A percentile compares a stretch with the other conserved stretches of the same genome.
Evolutionary conservation across 2,888 invertebrate genomes (phyloP).

Genomic region (Bruchidius siliquastri): DNA sequence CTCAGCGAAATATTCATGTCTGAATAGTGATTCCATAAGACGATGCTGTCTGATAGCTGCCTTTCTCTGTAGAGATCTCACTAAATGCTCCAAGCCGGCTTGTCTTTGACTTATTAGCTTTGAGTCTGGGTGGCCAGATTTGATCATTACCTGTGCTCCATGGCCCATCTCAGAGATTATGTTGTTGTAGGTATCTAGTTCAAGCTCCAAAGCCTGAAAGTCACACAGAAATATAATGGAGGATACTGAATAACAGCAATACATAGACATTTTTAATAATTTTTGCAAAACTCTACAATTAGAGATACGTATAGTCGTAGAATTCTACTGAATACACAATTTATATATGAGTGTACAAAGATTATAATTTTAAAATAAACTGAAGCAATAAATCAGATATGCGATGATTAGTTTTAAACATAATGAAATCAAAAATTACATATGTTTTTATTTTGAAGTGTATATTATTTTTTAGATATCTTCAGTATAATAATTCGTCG

Average conservation of each 20-base stretch:
- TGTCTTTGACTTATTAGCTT: slow-evolving; percentile 75
- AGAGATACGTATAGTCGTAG: no score
- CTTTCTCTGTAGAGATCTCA: slow-evolving; percentile 74
- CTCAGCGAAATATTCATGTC: slow-evolving; percentile 86
- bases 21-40: slow-evolving; percentile 84
- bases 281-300: no score
- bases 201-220: slow-evolving; percentile 75
- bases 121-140: slow-evolving; percentile 77
- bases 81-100: slow-evolving; percentile 69
- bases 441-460: no score
- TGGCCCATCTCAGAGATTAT: slow-evolving; percentile 91
- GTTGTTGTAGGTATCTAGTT: slow-evolving; percentile 86
- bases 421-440: no score
- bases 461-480: no score
- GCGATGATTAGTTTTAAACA: no score
- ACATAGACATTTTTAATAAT: no score
- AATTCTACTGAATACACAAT: no score
- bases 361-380: no score
- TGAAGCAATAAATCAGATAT: no score
- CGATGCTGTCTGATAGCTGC: slow-evolving; percentile 76
- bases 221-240: slow-evolving; percentile 8
- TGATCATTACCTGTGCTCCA: slow-evolving; percentile 75
- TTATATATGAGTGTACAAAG: no score
- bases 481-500: no score
- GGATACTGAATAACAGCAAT: background rate